Conservation (phyloP, 1,140 invertebrate species). For the Polypedilum pembai region DNA sequence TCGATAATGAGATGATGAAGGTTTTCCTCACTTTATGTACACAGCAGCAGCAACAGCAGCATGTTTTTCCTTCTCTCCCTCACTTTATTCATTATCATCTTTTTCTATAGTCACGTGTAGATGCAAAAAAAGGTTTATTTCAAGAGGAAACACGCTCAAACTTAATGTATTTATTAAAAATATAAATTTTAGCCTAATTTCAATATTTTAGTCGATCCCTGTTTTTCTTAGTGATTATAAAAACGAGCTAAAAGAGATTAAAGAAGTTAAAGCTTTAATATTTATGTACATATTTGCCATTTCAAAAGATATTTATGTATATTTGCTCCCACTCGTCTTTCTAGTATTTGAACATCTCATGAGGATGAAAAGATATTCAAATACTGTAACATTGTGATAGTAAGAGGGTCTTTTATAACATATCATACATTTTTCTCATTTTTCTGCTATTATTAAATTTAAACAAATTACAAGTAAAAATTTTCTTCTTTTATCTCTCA, state of each 20-base stretch:
- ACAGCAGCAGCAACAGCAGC: too few relatives aligned
- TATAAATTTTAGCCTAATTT: too few relatives aligned
- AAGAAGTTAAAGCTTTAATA: slow-evolving; percentile 18
- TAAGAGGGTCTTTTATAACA: too few relatives aligned
- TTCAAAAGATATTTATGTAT: neutral
- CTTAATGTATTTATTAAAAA: too few relatives aligned
- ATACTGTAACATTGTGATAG: neutral
- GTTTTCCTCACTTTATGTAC: too few relatives aligned
- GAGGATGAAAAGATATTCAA: slow-evolving; percentile 12
- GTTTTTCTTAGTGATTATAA: neutral
- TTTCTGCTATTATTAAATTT: neutral
- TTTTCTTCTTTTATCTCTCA: neutral
- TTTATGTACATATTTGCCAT: slow-evolving; percentile 18
- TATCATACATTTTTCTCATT: neutral
- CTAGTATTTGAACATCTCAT: neutral
- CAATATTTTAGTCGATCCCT: too few relatives aligned
- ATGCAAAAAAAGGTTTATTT: too few relatives aligned
- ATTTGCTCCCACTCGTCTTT: neutral
- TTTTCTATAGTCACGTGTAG: too few relatives aligned
- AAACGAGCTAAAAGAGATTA: neutral
- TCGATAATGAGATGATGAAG: too few relatives aligned
- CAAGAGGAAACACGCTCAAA: too few relatives aligned
- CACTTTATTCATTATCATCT: too few relatives aligned
- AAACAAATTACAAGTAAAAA: neutral
- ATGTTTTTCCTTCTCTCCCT: too few relatives aligned